Percentiles rank a stretch among this genome's conserved stretches.
These are phyloP conservation scores for Eptesicus fuscus DNA, from an alignment of 2,113 vertebrate genomes.

Conservation along the genomic window DNA sequence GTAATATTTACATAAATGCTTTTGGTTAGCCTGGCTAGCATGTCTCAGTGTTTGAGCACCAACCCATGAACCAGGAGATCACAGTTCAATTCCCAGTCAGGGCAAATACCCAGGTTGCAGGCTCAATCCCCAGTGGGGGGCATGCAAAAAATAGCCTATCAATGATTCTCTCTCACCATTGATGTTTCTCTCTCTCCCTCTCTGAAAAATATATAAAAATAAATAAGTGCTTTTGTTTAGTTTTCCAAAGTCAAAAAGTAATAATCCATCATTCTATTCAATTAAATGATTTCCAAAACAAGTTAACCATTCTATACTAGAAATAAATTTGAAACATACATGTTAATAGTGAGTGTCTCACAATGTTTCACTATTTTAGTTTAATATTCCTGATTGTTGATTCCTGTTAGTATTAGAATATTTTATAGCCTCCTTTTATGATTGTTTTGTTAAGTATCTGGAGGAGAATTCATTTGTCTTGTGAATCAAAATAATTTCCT, in stretches of 20 bases:
- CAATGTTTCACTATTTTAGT: background rate
- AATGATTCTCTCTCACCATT: too few relatives aligned
- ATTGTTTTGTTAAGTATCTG: background rate
- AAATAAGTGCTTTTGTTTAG: background rate
- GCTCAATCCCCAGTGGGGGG: too few relatives aligned
- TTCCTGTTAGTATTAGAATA: background rate
- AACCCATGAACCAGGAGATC: too few relatives aligned
- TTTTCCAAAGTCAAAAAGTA: constrained; percentile 2
- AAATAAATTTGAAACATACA: background rate
- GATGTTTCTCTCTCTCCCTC: too few relatives aligned
- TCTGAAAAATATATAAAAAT: too few relatives aligned
- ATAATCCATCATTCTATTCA: background rate
- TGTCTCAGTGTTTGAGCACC: too few relatives aligned
- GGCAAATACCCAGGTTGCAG: too few relatives aligned
- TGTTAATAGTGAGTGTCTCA: background rate
- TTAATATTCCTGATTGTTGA: background rate
- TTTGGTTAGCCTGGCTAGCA: too few relatives aligned
- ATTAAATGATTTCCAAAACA: background rate
- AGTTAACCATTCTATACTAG: background rate
- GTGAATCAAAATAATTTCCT: background rate
- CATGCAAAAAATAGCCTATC: too few relatives aligned
- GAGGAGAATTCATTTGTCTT: background rate
- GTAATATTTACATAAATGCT: background rate
- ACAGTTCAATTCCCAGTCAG: too few relatives aligned
- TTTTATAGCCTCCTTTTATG: background rate